These are phyloP conservation scores for Cecidostiba fungosa DNA, from an alignment of 2,888 invertebrate genomes.

Conservation along the genomic window DNA sequence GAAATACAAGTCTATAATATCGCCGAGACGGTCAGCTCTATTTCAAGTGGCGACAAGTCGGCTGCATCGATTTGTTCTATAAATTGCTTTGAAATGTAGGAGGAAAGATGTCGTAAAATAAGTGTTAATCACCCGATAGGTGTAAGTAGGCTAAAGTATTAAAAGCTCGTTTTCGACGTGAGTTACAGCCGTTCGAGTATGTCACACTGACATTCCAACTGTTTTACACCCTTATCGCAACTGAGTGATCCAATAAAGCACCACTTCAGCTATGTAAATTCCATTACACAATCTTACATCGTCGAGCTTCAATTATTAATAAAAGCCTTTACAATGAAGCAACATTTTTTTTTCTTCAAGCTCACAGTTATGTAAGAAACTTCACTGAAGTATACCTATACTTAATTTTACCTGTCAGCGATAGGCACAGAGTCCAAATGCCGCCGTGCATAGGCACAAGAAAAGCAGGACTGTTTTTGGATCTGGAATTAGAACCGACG, in stretches of 20 bases:
- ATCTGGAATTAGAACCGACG: background rate
- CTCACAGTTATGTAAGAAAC: too few relatives aligned
- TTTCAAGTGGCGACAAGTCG: background rate
- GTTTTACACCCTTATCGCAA: background rate
- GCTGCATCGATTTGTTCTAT: background rate
- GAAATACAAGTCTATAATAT: background rate
- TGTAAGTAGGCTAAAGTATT: too few relatives aligned
- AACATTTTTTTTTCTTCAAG: too few relatives aligned
- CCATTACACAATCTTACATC: background rate
- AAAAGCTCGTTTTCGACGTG: too few relatives aligned
- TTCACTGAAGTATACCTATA: background rate
- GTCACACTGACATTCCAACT: background rate
- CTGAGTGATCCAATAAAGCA: background rate
- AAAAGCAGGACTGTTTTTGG: conserved; percentile 82
- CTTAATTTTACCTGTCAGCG: conserved; percentile 85
- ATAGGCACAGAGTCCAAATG: conserved; percentile 93
- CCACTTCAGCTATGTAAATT: background rate
- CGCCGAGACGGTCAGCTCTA: background rate
- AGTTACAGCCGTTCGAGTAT: background rate
- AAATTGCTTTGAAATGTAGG: background rate
- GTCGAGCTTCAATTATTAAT: too few relatives aligned
- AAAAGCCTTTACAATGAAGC: too few relatives aligned
- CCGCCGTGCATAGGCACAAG: conserved; percentile 94
- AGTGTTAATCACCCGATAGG: background rate
- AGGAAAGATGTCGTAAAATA: background rate